phyloP scores from a whole-genome alignment of 2,113 vertebrate species.

The Nibea albiflora region DNA sequence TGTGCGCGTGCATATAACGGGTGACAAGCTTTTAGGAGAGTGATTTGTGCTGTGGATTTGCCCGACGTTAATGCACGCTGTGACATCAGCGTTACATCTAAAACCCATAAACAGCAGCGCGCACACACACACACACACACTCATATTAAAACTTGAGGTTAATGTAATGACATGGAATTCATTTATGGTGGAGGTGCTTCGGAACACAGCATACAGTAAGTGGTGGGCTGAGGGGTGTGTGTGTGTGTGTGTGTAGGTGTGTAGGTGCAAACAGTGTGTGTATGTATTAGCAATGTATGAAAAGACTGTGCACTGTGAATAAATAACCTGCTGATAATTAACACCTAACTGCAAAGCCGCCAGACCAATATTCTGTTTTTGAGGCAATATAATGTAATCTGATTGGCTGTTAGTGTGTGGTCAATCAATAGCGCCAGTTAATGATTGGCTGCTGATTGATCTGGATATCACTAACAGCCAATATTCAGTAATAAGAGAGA shows the following conservation, averaged over 20 bases:
- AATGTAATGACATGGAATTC: background rate
- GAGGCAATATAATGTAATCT: background rate
- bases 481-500: too few species aligned
- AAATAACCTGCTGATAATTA: background rate
- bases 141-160: background rate
- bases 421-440: too few species aligned
- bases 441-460: too few species aligned
- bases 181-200: background rate
- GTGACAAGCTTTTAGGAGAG: conserved; percentile 31
- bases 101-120: conserved; percentile 1
- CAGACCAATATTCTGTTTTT: background rate
- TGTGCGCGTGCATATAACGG: background rate
- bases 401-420: background rate
- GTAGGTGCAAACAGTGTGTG: background rate
- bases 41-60: conserved; percentile 6
- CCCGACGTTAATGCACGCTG: background rate
- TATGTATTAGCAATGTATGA: too few species aligned
- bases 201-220: background rate
- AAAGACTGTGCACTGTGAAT: background rate
- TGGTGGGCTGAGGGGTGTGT: too few species aligned
- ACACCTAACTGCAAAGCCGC: background rate
- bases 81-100: background rate
- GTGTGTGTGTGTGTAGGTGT: background rate
- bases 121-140: too few species aligned
- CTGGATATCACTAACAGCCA: too few species aligned